Evolutionary conservation across 1,140 invertebrate species (phyloP).

Genomic region (Mycetomoellerius zeteki): DNA sequence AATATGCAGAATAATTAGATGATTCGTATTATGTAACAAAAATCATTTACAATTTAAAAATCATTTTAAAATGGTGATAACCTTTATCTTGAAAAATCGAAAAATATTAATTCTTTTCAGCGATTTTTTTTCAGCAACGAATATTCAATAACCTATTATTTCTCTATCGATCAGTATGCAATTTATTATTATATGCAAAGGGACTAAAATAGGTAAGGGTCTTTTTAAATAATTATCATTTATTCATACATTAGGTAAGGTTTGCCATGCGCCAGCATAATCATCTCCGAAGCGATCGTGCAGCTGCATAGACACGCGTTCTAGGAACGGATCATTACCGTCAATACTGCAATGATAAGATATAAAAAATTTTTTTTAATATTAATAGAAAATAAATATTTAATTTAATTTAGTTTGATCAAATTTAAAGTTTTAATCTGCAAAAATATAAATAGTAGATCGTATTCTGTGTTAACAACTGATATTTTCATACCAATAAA

Average conservation of each 20-base stretch:
- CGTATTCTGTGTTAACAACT: background rate
- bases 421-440: background rate
- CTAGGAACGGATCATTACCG: slow-evolving; percentile 77
- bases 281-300: slow-evolving; percentile 83
- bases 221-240: background rate
- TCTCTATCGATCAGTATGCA: no score
- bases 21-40: no score
- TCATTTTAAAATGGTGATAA: no score
- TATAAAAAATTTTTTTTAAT: background rate
- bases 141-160: no score
- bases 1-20: no score
- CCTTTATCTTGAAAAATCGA: no score
- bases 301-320: slow-evolving; percentile 80
- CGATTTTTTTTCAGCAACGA: no score
- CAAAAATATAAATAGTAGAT: background rate
- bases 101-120: no score
- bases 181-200: no score
- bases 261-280: slow-evolving; percentile 82
- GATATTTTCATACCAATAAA: background rate
- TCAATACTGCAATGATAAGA: slow-evolving; percentile 75
- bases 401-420: background rate
- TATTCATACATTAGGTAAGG: slow-evolving; percentile 78
- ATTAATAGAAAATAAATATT: background rate
- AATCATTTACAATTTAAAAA: no score
- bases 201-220: no score